Conservation (phyloP, 35 echinoderm and acorn worm species). For the Diadema setosum region DNA sequence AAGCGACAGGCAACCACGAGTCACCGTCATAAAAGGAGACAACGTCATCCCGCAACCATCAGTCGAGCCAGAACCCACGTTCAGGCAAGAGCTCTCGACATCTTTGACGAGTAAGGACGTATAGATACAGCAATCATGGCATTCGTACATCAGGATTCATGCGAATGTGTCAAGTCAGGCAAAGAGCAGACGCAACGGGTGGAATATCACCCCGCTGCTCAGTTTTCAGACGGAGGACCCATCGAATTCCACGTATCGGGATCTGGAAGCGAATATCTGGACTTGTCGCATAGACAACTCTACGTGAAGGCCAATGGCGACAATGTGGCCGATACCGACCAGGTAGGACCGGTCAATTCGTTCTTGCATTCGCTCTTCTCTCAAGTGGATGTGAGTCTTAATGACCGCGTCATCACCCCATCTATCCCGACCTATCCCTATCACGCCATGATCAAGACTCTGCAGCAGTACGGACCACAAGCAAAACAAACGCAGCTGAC, state of each 20-base stretch:
- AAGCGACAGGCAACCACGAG: background rate
- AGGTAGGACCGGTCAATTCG: conserved; percentile 39
- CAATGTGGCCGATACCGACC: background rate
- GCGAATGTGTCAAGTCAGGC: conserved; percentile 55
- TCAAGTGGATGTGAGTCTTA: conserved; percentile 45
- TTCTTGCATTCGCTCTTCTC: conserved; percentile 47
- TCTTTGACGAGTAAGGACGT: conserved; percentile 26
- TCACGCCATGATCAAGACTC: conserved; percentile 21
- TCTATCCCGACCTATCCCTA: conserved; percentile 50
- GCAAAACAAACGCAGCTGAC: conserved; percentile 29
- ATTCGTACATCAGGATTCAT: conserved; percentile 48
- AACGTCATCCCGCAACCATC: background rate
- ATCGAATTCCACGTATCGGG: conserved; percentile 40
- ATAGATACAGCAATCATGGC: conserved; percentile 3
- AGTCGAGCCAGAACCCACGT: background rate
- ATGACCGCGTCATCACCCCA: conserved; percentile 43
- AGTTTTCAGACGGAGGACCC: conserved; percentile 1
- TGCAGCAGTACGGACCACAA: conserved; percentile 20
- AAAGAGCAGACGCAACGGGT: conserved; percentile 28
- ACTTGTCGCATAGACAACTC: conserved; percentile 33
- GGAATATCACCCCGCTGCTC: conserved; percentile 41
- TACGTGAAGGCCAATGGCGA: conserved; percentile 43
- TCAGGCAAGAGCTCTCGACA: conserved; percentile 37
- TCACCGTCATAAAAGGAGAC: background rate
- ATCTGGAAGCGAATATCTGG: conserved; percentile 39